Evolutionary conservation across 2,888 invertebrate genomes (phyloP), one percentile per base, ranked within the genome.

Genomic region (Proisotoma minuta): DNA sequence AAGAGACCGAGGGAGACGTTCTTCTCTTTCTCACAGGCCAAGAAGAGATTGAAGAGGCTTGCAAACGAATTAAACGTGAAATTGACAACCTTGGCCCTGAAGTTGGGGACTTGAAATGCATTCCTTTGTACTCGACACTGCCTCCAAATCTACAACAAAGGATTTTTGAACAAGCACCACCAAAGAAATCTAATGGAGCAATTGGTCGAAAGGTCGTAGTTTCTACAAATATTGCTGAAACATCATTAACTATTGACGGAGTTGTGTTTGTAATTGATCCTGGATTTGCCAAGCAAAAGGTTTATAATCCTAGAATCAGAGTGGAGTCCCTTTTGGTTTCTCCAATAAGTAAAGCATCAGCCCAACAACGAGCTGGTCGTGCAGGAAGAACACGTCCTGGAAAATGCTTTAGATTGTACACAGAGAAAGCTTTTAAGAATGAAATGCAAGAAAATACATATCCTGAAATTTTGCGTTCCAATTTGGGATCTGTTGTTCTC

Each of bases 391-490:
- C 99, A n/a, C 83, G 89, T 47, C 97, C 99, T 0, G 98, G 99
- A 27, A 99, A 99, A 78, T 98, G 98, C 80, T 99, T 98, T 82
- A 82, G 93, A 40, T 80, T 93, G 0, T 93, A 98, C 78, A 98
- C 98, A 0, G 97, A 95, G 77, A 92, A 91, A 76, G 94, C 94
- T 0, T 97, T 93, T 79, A 91, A 90, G 76, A 87, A 90, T 75
- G 99, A 99, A 79, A 99, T 99, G 99, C 98, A 98, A 75, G 96
- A 97, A 74, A 96, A 98, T 77, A 99, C 98, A 0, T 98, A 98
- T 78, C 97, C 98, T 0, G 91, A 99, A 82, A 98, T 99, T 77
- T 80, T 93, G 62, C 81, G 88, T 70, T 94, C 94, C 49, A 94
- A 94, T 82, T 84, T 95, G 76, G 97, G 97, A 62, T 95, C 96